Evolutionary conservation across 2,888 invertebrate species (phyloP).

Genomic region (Elgonia sp.): DNA sequence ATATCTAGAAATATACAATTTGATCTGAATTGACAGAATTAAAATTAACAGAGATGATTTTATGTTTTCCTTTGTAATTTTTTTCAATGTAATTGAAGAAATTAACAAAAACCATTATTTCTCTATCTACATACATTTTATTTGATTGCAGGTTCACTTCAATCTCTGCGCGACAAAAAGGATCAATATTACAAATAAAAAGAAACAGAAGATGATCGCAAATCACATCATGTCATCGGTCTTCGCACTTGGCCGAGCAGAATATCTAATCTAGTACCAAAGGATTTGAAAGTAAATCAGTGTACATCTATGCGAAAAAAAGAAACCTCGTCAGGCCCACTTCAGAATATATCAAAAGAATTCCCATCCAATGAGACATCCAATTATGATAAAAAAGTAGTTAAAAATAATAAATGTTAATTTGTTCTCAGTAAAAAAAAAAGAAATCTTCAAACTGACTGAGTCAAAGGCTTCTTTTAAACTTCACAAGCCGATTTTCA

Average conservation of each 20-base stretch:
- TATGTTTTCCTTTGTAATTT: too few relatives aligned
- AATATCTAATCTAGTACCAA: constrained; percentile 32
- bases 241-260: constrained; percentile 17
- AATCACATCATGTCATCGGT: constrained; percentile 3
- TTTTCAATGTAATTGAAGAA: background rate
- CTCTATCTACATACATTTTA: background rate
- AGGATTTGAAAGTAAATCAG: constrained; percentile 18
- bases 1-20: too few relatives aligned
- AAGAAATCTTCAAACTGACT: background rate
- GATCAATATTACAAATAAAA: background rate
- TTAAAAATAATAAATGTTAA: constrained; percentile 1
- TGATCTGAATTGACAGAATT: too few relatives aligned
- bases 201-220: constrained; percentile 13
- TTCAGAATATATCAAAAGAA: background rate
- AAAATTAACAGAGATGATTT: too few relatives aligned
- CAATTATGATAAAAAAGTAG: constrained; percentile 14
- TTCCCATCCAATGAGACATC: background rate
- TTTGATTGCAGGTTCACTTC: constrained; percentile 13
- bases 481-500: too few relatives aligned
- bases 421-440: background rate
- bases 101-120: background rate
- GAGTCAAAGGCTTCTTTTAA: too few relatives aligned
- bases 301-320: background rate
- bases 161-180: background rate
- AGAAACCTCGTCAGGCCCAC: background rate